Conservation (phyloP, 2,888 invertebrate genomes). For the Tenthredo mesomela region DNA sequence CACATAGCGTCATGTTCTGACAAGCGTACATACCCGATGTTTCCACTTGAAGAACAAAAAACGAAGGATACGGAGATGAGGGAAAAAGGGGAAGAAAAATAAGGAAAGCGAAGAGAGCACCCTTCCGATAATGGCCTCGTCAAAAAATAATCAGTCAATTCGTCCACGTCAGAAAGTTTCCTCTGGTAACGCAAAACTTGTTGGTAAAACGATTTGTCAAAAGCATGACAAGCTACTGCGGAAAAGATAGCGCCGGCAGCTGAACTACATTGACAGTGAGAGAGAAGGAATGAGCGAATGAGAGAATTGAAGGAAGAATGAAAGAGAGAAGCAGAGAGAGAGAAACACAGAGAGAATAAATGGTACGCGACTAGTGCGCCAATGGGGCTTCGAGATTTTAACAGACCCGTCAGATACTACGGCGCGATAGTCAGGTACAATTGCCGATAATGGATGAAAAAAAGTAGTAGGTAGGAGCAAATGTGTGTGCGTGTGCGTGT, state of each 20-base stretch:
- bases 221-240: slow-evolving; percentile 34
- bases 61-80: not conserved
- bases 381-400: slow-evolving; percentile 9
- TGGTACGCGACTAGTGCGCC: not conserved
- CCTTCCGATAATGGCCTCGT: slow-evolving; percentile 50
- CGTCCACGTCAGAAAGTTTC: slow-evolving; percentile 51
- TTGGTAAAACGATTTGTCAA: slow-evolving; percentile 51
- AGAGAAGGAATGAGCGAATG: not conserved
- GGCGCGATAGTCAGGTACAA: not conserved
- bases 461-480: not conserved
- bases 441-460: slow-evolving; percentile 18
- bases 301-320: not conserved
- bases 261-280: not conserved
- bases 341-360: not conserved
- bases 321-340: no score
- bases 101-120: not conserved
- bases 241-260: slow-evolving; percentile 27
- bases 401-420: not conserved
- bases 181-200: slow-evolving; percentile 24
- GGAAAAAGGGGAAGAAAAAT: no score
- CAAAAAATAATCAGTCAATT: slow-evolving; percentile 51
- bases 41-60: slow-evolving; percentile 17
- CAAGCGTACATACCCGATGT: slow-evolving; percentile 1
- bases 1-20: not conserved
- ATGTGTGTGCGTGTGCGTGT: not conserved